Base-by-base conservation (phyloP, 1,140 invertebrate genomes). In the Drosophila eugracilis region DNA sequence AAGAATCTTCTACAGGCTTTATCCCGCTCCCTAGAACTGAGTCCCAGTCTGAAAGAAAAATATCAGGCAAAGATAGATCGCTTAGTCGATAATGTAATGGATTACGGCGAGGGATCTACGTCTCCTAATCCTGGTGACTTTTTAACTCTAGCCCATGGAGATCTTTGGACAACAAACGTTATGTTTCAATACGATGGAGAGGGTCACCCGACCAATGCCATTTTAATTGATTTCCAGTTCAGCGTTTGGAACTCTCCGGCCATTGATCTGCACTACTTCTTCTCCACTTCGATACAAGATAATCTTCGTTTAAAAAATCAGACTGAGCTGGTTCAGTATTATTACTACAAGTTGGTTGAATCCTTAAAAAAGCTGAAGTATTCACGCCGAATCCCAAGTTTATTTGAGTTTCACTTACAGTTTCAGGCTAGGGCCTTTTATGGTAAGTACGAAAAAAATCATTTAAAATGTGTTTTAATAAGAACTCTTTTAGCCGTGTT, bases 121-220 rank as follows among this genome's bases (percentile, higher is more conserved):
- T 63, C 73, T 3, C 5, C 52, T 1, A 54, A 92, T 1, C 52
- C 91, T 1, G 91, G 92, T 0, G 92, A 93, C 24, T 94, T 94
- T 66, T 92, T 93, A 15, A 93, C 84, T 1, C 83, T 95, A 14
- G 93, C 92, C 67, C 94, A 95, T 45, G 95, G 94, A 0, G 95
- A 95, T 85, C 91, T 92, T 7, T 95, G 94, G 94, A 90, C 93
- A 0, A 95, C 94, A 45, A 95, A 95, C 58, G 93, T 95, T 67
- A 85, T 95, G 72, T 95, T 95, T 76, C 92, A 92, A 12, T 94
- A 95, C 58, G 86, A 93, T 52, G 58, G 12, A 1, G 0, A 37
- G 2, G 44, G 45, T 26, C 63, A 48, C 4, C 65, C 72, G 0
- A 48, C 45, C 3, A 90, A 91, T 65, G 60, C 69, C 44, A 69